Conservation (phyloP, 2,113 vertebrate species). For the Pseudorectes ferrugineus region DNA sequence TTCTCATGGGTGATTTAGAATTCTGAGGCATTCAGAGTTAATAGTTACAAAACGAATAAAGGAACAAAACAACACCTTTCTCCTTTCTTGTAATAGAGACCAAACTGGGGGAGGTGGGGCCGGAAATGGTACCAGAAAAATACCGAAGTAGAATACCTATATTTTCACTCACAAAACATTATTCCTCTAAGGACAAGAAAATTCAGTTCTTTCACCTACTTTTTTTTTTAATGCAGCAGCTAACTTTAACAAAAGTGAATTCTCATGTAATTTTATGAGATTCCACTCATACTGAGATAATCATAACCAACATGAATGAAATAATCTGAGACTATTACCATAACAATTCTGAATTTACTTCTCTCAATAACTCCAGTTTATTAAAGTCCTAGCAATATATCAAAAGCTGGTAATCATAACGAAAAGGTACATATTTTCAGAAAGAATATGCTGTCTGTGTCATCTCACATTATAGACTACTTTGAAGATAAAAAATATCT, state of each 20-base stretch:
- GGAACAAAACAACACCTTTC: background rate
- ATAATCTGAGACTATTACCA: background rate
- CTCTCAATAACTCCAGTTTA: background rate
- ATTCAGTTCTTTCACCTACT: background rate
- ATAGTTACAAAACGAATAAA: background rate
- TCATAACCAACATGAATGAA: background rate
- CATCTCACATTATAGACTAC: background rate
- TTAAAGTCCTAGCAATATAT: background rate
- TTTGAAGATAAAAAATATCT: background rate
- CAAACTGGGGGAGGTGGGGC: rapidly evolving
- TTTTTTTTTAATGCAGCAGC: background rate
- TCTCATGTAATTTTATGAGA: background rate
- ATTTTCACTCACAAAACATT: background rate
- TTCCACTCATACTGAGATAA: background rate
- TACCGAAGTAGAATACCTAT: background rate
- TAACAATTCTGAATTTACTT: background rate
- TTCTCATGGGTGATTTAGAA: background rate
- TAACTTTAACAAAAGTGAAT: background rate
- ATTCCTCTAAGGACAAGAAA: background rate
- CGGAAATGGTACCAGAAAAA: background rate
- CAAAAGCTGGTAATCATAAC: background rate
- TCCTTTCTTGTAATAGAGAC: background rate
- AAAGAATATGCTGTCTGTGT: background rate
- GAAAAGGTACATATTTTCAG: background rate
- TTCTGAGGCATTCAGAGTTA: background rate